A percentile compares a stretch with the other conserved stretches of the same genome.
These are phyloP conservation scores for Pyxicephalus adspersus DNA, from an alignment of 2,113 vertebrate genomes.

Conservation along the genomic window DNA sequence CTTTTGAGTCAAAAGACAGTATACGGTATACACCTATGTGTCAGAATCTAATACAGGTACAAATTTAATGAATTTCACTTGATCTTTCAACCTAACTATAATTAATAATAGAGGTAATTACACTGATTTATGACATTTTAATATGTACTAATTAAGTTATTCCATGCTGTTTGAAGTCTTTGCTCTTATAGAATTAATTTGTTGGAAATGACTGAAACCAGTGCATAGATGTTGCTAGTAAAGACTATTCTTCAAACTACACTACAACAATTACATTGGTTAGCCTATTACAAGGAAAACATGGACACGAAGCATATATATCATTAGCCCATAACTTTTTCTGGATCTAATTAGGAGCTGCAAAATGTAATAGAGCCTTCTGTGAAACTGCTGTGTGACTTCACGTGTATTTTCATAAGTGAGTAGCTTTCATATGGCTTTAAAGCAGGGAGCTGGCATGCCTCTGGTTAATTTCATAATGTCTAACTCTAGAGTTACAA, in stretches of 20 bases:
- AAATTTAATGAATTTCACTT: no score
- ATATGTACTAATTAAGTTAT: constrained; percentile 22
- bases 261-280: constrained; percentile 32
- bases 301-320: constrained; percentile 37
- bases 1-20: no score
- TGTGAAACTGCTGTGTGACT: constrained; percentile 38
- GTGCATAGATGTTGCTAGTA: constrained; percentile 7
- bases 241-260: constrained; percentile 14
- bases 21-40: no score
- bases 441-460: constrained; percentile 49
- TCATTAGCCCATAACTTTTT: constrained; percentile 38
- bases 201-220: constrained; percentile 10
- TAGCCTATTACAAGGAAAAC: constrained; percentile 35
- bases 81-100: no score
- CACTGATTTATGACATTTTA: constrained; percentile 5
- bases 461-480: constrained; percentile 75
- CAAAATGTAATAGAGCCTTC: constrained; percentile 21
- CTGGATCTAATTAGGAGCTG: constrained; percentile 40
- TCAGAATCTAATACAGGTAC: no score
- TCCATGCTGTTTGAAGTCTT: not conserved
- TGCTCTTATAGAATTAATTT: constrained; percentile 16
- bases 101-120: no score
- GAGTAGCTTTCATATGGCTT: constrained; percentile 32
- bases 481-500: constrained; percentile 69
- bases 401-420: constrained; percentile 37